A percentile compares a stretch with the other conserved stretches of the same genome.
These are phyloP conservation scores for Rostratula benghalensis DNA, from an alignment of 2,113 vertebrate genomes.

Conservation along the genomic window DNA sequence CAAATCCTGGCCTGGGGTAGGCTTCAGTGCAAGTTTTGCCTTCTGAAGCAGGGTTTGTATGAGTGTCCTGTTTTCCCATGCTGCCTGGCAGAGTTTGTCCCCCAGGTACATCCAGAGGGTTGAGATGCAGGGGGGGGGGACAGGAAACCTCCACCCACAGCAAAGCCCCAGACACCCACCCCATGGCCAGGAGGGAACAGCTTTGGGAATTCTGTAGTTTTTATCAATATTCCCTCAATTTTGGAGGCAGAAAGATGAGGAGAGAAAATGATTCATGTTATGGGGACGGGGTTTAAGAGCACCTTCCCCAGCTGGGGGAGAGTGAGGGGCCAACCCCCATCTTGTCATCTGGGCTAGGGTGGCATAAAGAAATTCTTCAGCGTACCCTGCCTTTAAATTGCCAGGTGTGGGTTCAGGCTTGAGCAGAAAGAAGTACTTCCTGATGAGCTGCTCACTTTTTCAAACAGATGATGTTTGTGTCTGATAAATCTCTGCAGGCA, in stretches of 20 bases:
- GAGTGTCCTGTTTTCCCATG: not conserved
- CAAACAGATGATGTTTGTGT: not conserved
- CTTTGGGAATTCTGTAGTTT: not conserved
- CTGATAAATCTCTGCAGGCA: not conserved
- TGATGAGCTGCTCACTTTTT: not conserved
- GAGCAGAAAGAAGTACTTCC: not conserved
- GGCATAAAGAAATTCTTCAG: too few relatives aligned
- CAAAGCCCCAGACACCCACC: not conserved
- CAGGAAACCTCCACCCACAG: not conserved
- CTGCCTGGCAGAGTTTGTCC: not conserved
- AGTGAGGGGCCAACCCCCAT: not conserved
- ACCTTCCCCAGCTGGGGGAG: not conserved
- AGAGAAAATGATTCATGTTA: not conserved
- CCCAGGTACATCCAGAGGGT: fast-evolving
- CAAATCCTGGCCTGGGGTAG: not conserved
- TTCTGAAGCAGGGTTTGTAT: not conserved
- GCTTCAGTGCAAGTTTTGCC: not conserved
- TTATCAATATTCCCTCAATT: not conserved
- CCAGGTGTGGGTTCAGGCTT: not conserved
- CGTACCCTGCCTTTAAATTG: not conserved
- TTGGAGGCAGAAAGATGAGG: not conserved
- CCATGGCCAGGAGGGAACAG: not conserved
- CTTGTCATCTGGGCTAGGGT: not conserved
- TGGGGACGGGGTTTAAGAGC: not conserved
- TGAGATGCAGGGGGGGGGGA: not conserved